Evolutionary conservation across 2,797 vertebrate species (phyloP).

Genomic region (Tokudaia muenninki): DNA sequence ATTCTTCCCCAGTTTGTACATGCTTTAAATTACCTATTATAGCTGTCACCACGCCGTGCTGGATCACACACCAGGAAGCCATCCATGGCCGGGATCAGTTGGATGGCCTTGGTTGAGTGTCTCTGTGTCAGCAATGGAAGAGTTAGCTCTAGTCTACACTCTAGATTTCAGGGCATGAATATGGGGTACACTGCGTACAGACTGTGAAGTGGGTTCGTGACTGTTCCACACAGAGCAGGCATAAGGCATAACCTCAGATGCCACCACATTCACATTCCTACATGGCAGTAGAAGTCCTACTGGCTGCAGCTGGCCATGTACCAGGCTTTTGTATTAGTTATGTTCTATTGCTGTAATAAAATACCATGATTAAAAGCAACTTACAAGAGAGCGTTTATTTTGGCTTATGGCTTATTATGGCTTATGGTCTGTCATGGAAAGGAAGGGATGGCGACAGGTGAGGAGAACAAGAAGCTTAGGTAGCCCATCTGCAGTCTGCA

Average conservation of each 20-base stretch:
- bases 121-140: fast-evolving
- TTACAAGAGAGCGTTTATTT: not conserved
- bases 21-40: fast-evolving
- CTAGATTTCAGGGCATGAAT: not conserved
- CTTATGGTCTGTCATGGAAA: not conserved
- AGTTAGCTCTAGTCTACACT: not conserved
- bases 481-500: too few relatives aligned
- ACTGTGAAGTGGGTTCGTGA: too few relatives aligned
- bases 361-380: not conserved
- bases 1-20: too few relatives aligned
- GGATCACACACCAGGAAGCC: fast-evolving
- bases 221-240: too few relatives aligned
- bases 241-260: fast-evolving
- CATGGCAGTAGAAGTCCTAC: fast-evolving
- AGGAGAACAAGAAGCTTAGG: not conserved
- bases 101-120: not conserved
- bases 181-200: not conserved
- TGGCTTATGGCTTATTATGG: not conserved
- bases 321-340: not conserved
- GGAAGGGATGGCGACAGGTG: not conserved
- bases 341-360: not conserved
- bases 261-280: fast-evolving
- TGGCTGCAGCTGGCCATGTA: fast-evolving
- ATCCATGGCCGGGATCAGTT: fast-evolving
- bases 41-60: fast-evolving